Evolutionary conservation across 2,797 vertebrate species (phyloP), one percentile per base, ranked within the genome.

Genomic region (Synaphobranchus kaupii): DNA sequence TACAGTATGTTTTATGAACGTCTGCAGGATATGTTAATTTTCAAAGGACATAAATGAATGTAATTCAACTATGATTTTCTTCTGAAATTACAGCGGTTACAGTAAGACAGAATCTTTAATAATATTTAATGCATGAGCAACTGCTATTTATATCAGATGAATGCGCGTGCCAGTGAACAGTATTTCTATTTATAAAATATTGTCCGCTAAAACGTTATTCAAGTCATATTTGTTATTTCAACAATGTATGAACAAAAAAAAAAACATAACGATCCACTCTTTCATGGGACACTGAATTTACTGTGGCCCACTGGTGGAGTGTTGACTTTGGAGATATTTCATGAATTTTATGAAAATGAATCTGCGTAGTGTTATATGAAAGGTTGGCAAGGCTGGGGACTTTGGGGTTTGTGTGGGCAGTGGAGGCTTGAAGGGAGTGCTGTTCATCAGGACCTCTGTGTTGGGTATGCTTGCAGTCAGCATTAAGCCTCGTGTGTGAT

Each of bases 321-420:
- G 87, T 88, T 88, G 87, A 85, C 76, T 83, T 86, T 85, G 87
- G 84, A 88, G 76, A 88, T 48, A 71, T 85, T 88, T 88, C 84
- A 81, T 85, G n/a, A n/a, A 47, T 63, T 82, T n/a, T n/a, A n/a
- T 88, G 54, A 71, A 88, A 88, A 88, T 78, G 86, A 83, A 85
- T 83, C 76, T 82, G 56, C 6, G 60, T 84, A 85, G 84, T 83
- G 71, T 86, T 81, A 71, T 88, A 83, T 88, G 47, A 85, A 31
- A 20, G 48, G 60, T 54, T 88, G 87, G 87, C 84, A 83, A n/a
- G 3, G 31, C 47, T 66, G 17, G 12, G 58, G 28, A 85, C 52
- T 63, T 22, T 13, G 78, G 63, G 47, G 73, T 85, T 82, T 82
- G 73, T 34, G 76, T 50, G 60, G 81, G 86, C 20, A 71, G 86